Base-by-base conservation (phyloP, 1,140 invertebrate species). In the Scaptodrosophila lebanonensis region DNA sequence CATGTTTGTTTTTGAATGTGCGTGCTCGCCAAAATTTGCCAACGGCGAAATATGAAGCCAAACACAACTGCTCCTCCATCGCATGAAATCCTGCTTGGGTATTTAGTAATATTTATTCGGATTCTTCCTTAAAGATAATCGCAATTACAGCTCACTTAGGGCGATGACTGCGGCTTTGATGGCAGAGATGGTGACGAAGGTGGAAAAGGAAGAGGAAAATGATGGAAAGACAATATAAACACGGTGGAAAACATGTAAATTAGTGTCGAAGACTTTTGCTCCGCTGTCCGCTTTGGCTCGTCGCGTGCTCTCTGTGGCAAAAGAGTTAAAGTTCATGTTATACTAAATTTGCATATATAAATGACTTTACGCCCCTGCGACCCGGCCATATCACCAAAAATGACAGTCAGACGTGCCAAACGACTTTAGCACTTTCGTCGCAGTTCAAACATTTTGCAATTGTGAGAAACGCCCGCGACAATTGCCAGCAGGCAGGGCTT, bases 301-400 rank as follows among this genome's bases (percentile, higher is more conserved):
- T 4, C 22, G 22, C n/a, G n/a, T n/a, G n/a, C n/a, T n/a, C n/a
- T n/a, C 22, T 25, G 3, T 4, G 22, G 22, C 65, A 75, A 77
- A 77, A 48, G 75, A 73, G 73, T 77, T 77, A 79, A 82, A 77
- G 73, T 73, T 77, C 73, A 61, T 62, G 70, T 71, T 68, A 35
- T 52, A 57, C 54, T 40, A 68, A 82, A 79, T 79, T 79, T 79
- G 69, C 75, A 79, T 79, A 79, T 79, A 82, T 79, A 79, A 79
- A 79, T 79, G 75, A 75, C 69, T 66, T 60, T 65, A 67, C 60
- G 73, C 64, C 22, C 16, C 17, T 5, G 8, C 5, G 5, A 20
- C 3, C 11, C 11, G 3, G 22, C 22, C 8, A 25, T 25, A 25
- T 25, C 3, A 25, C 22, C 3, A 25, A 25, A 8, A 25, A 25